Evolutionary conservation across 1,140 invertebrate species (phyloP).

Genomic region (Druon quercuslanigerum): DNA sequence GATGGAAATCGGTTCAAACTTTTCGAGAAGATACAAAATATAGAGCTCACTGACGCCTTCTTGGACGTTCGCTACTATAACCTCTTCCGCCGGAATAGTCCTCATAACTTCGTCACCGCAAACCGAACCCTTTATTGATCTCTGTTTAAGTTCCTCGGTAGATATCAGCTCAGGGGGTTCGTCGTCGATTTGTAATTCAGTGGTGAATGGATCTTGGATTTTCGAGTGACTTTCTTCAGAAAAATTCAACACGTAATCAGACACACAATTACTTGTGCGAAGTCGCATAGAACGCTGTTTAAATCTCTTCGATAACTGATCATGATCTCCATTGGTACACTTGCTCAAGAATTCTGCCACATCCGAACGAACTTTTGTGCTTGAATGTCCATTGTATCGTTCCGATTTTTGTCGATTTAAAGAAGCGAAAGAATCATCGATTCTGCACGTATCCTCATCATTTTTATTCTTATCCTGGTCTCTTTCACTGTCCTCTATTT

Average conservation of each 20-base stretch:
- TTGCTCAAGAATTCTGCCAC: too few relatives aligned
- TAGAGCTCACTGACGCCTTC: conserved; percentile 47
- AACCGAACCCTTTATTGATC: not conserved
- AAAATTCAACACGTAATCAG: not conserved
- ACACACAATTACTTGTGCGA: not conserved
- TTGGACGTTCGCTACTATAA: conserved; percentile 65
- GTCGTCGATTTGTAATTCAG: not conserved
- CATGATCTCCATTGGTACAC: not conserved
- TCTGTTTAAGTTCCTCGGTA: conserved; percentile 10
- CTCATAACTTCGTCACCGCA: not conserved
- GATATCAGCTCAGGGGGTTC: conserved; percentile 16
- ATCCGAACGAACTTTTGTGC: too few relatives aligned
- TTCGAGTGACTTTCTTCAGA: not conserved
- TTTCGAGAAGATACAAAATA: conserved; percentile 62
- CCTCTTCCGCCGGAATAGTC: conserved; percentile 49
- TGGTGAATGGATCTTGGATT: not conserved
- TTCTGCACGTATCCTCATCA: too few relatives aligned
- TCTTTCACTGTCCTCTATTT: too few relatives aligned
- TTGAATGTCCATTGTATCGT: too few relatives aligned
- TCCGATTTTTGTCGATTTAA: too few relatives aligned
- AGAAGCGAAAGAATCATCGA: too few relatives aligned
- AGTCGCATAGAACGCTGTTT: not conserved
- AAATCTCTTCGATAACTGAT: not conserved
- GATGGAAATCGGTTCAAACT: conserved; percentile 60
- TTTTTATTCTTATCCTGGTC: too few relatives aligned